Conservation (phyloP, 1,140 invertebrate species). For the Sycobia sp. region DNA sequence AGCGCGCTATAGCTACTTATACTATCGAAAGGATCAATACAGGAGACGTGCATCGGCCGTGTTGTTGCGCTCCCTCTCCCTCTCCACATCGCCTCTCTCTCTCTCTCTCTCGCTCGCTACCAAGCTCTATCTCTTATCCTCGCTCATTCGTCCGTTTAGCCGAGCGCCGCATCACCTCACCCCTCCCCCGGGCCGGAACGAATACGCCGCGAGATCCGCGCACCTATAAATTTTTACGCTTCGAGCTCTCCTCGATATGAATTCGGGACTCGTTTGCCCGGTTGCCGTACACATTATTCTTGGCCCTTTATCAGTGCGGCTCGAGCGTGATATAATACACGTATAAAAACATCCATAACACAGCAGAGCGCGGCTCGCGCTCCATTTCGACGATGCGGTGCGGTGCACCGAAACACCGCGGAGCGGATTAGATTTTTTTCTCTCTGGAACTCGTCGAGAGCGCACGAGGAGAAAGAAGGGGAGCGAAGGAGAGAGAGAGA, state of each 20-base stretch:
- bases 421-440: slow-evolving; percentile 23
- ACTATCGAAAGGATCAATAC: slow-evolving; percentile 55
- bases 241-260: no score
- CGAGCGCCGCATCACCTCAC: no score
- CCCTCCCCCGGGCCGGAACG: background rate
- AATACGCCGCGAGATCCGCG: no score
- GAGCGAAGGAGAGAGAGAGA: background rate
- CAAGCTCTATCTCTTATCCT: background rate
- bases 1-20: slow-evolving; percentile 41
- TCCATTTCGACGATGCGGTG: no score
- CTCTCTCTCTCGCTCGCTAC: background rate
- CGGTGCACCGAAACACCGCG: slow-evolving; percentile 11
- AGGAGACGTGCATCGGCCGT: slow-evolving; percentile 45
- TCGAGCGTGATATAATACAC: no score
- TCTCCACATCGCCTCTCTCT: no score
- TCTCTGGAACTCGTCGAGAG: no score
- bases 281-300: no score
- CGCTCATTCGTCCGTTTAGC: slow-evolving; percentile 34
- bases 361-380: slow-evolving; percentile 35
- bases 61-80: no score
- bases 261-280: no score
- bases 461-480: background rate
- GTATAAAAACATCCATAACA: background rate
- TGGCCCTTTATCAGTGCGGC: no score
- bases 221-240: no score